These are phyloP conservation scores for Heliconius erato DNA, from an alignment of 2,888 invertebrate genomes.

Conservation along the genomic window DNA sequence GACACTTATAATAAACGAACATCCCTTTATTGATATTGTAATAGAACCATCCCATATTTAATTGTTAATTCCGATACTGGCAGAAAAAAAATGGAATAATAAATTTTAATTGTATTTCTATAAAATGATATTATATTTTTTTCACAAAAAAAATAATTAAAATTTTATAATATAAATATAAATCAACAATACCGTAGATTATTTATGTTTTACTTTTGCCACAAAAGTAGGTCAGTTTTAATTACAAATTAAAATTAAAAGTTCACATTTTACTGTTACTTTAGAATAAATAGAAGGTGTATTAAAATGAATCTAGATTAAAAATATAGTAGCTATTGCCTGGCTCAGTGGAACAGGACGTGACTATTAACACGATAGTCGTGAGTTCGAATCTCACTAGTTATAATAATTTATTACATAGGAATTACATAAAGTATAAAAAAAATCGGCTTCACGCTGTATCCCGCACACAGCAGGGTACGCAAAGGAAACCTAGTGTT, in stretches of 20 bases:
- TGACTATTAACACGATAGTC: not conserved
- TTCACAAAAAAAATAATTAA: not conserved
- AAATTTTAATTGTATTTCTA: no score
- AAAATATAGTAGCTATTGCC: not conserved
- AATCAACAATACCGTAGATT: conserved; percentile 10
- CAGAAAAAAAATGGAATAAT: no score
- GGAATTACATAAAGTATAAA: not conserved
- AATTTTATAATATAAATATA: not conserved
- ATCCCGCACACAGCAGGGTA: no score
- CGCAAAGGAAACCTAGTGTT: no score
- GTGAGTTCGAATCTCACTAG: not conserved
- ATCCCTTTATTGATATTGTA: no score
- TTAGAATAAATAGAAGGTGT: not conserved
- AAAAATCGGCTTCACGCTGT: no score
- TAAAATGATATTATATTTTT: no score
- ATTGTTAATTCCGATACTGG: no score
- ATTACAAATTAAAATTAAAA: conserved; percentile 9
- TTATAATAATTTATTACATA: not conserved
- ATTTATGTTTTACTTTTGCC: not conserved
- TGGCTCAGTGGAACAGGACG: not conserved
- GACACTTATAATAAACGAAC: no score
- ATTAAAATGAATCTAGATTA: conserved; percentile 1
- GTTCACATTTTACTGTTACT: conserved; percentile 10
- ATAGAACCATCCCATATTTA: no score
- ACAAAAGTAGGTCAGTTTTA: conserved; percentile 16